Evolutionary conservation across 2,113 vertebrate species (phyloP).

Genomic region (Platichthys flesus): DNA sequence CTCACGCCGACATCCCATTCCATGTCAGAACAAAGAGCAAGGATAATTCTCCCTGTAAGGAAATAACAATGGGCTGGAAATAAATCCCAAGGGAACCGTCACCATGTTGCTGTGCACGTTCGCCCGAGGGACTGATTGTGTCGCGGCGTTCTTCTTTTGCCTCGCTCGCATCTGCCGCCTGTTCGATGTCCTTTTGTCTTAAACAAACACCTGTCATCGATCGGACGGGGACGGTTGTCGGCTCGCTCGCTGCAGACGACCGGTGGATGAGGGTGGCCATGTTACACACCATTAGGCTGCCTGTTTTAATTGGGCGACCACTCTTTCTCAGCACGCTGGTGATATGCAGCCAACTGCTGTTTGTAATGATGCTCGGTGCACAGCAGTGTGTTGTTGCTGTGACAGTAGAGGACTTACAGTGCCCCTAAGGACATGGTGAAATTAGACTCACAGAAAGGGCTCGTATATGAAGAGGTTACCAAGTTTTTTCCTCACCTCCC

Average conservation of each 20-base stretch:
- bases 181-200: constrained; percentile 60
- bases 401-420: constrained; percentile 29
- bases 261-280: constrained; percentile 31
- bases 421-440: constrained; percentile 20
- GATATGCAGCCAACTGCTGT: constrained; percentile 46
- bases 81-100: constrained; percentile 50
- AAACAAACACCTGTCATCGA: constrained; percentile 64
- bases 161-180: constrained; percentile 32
- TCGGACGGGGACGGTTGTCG: constrained; percentile 60
- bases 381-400: constrained; percentile 23
- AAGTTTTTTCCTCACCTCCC: neutral
- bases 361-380: constrained; percentile 33
- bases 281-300: constrained; percentile 61
- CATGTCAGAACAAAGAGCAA: constrained; percentile 42
- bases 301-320: constrained; percentile 66
- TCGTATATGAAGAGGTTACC: constrained; percentile 20
- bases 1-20: constrained; percentile 51
- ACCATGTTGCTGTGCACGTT: constrained; percentile 46
- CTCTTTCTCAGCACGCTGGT: constrained; percentile 43
- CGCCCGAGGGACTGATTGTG: constrained; percentile 39
- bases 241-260: constrained; percentile 41
- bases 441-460: constrained; percentile 9
- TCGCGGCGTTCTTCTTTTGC: constrained; percentile 39
- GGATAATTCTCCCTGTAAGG: constrained; percentile 47
- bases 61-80: constrained; percentile 58